Evolutionary conservation across 2,888 invertebrate genomes (phyloP), one percentile per base, ranked within the genome.

Genomic region (Hipparchia sbordonii): DNA sequence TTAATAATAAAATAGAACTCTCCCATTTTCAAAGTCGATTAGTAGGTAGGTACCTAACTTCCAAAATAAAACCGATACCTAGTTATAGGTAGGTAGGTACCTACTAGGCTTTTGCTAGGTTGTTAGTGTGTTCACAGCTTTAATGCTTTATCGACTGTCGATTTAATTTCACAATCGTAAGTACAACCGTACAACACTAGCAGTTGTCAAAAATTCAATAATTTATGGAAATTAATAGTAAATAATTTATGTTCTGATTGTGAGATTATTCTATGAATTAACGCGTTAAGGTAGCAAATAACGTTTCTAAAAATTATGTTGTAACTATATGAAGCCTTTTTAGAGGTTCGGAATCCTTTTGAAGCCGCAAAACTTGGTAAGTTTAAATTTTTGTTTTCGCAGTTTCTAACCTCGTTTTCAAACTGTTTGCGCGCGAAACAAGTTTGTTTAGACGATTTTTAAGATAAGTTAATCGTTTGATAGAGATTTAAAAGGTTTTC

Each of bases 361-460:
- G 45, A 46, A 46, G 56, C 13, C 13, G 6, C n/a, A 45, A 9
- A 67, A 46, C 13, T 46, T 62, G 67, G 77, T 78, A 70, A 74
- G 74, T 74, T 69, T 63, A 56, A 57, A 51, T 59, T 69, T 75
- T 68, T 59, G 63, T 73, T 70, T 74, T 72, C 54, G 65, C 48
- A 69, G 60, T 65, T 73, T 71, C 63, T 85, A 86, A 86, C 84
- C 83, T 85, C 83, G 78, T 77, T 71, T 77, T 67, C 61, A 61
- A 72, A 70, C 68, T 67, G 69, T 77, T 78, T 74, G 77, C 78
- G 79, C 80, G 80, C 78, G 75, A 78, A 79, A 76, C 51, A 66
- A 52, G 80, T 82, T 86, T 88, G 82, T 85, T 85, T 87, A 86
- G 82, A 84, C 79, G 84, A 88, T 85, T 60, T 75, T 60, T 56